Evolutionary conservation across 2,888 invertebrate species (phyloP).

Genomic region (Tachystola acroxantha): DNA sequence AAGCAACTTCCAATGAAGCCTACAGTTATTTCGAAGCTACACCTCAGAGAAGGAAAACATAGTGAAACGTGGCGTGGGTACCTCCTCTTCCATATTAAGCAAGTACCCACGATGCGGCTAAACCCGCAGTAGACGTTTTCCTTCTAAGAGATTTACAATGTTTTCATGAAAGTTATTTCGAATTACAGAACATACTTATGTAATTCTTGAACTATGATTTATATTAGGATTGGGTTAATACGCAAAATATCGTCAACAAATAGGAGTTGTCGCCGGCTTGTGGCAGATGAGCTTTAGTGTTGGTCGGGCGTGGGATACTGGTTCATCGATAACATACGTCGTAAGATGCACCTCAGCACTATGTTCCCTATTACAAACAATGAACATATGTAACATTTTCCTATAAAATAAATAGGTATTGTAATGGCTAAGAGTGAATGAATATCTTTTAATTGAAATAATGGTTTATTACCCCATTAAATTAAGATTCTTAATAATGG

Average conservation of each 20-base stretch:
- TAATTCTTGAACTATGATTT: slow-evolving; percentile 4
- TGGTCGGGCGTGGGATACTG: slow-evolving; percentile 25
- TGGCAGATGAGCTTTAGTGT: slow-evolving; percentile 42
- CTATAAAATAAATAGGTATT: not conserved
- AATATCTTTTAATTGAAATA: slow-evolving; percentile 19
- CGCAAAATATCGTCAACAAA: slow-evolving; percentile 8
- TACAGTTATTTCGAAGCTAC: slow-evolving; percentile 40
- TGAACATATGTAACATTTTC: slow-evolving; percentile 3
- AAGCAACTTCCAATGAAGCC: slow-evolving; percentile 72
- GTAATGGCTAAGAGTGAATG: too few relatives aligned
- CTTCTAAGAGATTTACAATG: slow-evolving; percentile 59
- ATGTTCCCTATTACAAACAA: slow-evolving; percentile 24
- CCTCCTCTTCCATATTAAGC: slow-evolving; percentile 29
- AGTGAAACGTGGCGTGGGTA: slow-evolving; percentile 58
- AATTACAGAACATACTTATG: slow-evolving; percentile 4
- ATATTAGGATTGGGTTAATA: slow-evolving; percentile 12
- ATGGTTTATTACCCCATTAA: slow-evolving; percentile 36
- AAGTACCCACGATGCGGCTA: slow-evolving; percentile 62
- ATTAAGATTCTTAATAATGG: slow-evolving; percentile 33
- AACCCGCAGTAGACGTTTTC: slow-evolving; percentile 48
- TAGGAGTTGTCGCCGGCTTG: slow-evolving; percentile 18
- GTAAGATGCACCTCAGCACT: slow-evolving; percentile 27
- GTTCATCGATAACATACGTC: slow-evolving; percentile 29
- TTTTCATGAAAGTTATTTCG: slow-evolving; percentile 27
- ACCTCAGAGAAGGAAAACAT: slow-evolving; percentile 63